phyloP scores from a whole-genome alignment of 1,140 invertebrate species.

The Aphis craccivora region DNA sequence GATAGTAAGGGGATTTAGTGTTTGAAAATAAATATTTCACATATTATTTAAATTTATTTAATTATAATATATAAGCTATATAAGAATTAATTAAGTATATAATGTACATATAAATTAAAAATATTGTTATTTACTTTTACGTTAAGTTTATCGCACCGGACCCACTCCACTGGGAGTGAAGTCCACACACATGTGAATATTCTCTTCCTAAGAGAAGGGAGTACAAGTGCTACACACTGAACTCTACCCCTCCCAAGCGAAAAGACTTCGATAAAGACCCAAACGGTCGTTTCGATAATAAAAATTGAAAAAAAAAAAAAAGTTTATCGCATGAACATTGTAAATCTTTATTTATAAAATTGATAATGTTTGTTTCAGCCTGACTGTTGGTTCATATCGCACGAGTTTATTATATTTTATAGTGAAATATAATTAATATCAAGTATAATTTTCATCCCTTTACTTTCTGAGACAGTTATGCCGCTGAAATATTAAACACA shows the following conservation, averaged over 20 bases:
- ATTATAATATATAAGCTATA: not conserved
- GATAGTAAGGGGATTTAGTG: not conserved
- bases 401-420: not conserved
- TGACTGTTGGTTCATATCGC: not conserved
- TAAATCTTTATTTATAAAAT: not conserved
- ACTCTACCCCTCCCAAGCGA: too few relatives aligned
- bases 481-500: not conserved
- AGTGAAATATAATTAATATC: not conserved
- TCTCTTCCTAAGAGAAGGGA: too few relatives aligned
- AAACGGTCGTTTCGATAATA: too few relatives aligned
- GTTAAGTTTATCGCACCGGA: not conserved
- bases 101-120: not conserved
- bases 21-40: not conserved
- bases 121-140: not conserved
- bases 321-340: not conserved
- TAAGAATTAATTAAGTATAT: not conserved
- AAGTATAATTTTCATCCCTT: not conserved
- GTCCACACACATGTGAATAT: too few relatives aligned
- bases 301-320: too few relatives aligned
- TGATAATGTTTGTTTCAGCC: not conserved
- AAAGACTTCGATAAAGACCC: too few relatives aligned
- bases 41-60: not conserved
- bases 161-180: too few relatives aligned
- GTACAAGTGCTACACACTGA: too few relatives aligned
- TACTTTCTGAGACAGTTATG: not conserved